Evolutionary conservation across 1,140 invertebrate genomes (phyloP).

Genomic region (Eurosta solidaginis): DNA sequence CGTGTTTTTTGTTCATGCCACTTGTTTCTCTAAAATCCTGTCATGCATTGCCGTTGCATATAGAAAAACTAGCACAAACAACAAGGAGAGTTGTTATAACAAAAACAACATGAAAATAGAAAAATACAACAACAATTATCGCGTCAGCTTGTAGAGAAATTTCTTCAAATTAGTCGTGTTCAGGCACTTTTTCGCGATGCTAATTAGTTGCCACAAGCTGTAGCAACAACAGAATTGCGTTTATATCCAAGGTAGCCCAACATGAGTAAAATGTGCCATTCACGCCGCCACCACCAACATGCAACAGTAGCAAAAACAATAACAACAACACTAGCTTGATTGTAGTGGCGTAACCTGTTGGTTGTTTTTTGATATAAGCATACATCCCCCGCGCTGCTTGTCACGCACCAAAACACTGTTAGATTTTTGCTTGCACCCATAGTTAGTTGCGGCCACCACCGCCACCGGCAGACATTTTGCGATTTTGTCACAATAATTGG

Average conservation of each 20-base stretch:
- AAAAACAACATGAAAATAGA: background rate
- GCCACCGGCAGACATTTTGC: slow-evolving; percentile 50
- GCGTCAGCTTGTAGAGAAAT: slow-evolving; percentile 2
- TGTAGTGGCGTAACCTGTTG: slow-evolving; percentile 10
- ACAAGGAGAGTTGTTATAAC: too few relatives aligned
- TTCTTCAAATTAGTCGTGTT: slow-evolving; percentile 27
- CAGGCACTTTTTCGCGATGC: slow-evolving; percentile 10
- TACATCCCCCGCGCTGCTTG: background rate
- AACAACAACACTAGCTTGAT: background rate
- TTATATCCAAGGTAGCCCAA: background rate
- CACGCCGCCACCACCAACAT: slow-evolving; percentile 39
- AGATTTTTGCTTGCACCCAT: background rate
- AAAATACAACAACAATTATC: background rate
- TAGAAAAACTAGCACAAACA: background rate
- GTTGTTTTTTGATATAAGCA: background rate
- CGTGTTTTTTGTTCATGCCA: background rate
- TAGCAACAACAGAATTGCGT: background rate
- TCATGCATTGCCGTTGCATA: slow-evolving; percentile 10
- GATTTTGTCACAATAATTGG: slow-evolving; percentile 60
- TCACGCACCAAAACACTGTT: background rate
- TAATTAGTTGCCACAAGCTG: slow-evolving; percentile 27
- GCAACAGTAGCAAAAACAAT: slow-evolving; percentile 1
- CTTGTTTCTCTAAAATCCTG: slow-evolving; percentile 10
- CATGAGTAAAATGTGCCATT: background rate
- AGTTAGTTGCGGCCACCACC: slow-evolving; percentile 41